Conservation (phyloP, 2,113 vertebrate genomes). For the Megaleporinus macrocephalus region DNA sequence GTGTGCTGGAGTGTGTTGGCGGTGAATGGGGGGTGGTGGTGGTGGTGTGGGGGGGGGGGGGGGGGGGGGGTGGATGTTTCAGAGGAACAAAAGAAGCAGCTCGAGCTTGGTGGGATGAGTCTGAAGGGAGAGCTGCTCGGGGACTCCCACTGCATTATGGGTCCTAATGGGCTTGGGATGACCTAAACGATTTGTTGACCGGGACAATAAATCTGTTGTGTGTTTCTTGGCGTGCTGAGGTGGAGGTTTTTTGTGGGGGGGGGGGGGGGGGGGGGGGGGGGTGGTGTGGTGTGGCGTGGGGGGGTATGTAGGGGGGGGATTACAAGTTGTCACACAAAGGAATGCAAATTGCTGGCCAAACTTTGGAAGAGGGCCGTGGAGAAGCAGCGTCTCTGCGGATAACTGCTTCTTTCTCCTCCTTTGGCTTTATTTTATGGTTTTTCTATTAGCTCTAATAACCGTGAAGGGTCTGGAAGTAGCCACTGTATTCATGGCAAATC, state of each 20-base stretch:
- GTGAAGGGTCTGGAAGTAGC: slow-evolving; percentile 80
- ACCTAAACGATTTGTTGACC: slow-evolving; percentile 91
- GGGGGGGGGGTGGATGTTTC: too few relatives aligned
- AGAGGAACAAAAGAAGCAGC: slow-evolving; percentile 69
- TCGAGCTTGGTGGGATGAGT: slow-evolving; percentile 68
- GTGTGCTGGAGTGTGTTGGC: slow-evolving; percentile 64
- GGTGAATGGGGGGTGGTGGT: slow-evolving; percentile 62
- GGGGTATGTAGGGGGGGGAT: slow-evolving; percentile 64
- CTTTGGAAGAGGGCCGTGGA: slow-evolving; percentile 78
- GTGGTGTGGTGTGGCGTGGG: slow-evolving; percentile 75
- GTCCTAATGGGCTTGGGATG: slow-evolving; percentile 88
- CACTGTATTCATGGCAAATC: slow-evolving; percentile 84
- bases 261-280: too few relatives aligned
- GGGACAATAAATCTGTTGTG: slow-evolving; percentile 90
- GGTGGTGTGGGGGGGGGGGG: slow-evolving; percentile 57
- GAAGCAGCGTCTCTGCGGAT: slow-evolving; percentile 75
- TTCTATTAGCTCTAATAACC: slow-evolving; percentile 82
- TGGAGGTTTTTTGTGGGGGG: slow-evolving; percentile 8
- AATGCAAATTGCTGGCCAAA: slow-evolving; percentile 83
- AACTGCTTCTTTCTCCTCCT: slow-evolving; percentile 63
- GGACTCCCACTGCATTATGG: slow-evolving; percentile 70
- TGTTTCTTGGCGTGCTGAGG: slow-evolving; percentile 81
- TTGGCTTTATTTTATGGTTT: slow-evolving; percentile 76
- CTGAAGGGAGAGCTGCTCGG: slow-evolving; percentile 56
- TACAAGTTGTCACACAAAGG: slow-evolving; percentile 81